Evolutionary conservation across 23 tunicate genomes (phyloP).

Genomic region (Trididemnum nubilum): DNA sequence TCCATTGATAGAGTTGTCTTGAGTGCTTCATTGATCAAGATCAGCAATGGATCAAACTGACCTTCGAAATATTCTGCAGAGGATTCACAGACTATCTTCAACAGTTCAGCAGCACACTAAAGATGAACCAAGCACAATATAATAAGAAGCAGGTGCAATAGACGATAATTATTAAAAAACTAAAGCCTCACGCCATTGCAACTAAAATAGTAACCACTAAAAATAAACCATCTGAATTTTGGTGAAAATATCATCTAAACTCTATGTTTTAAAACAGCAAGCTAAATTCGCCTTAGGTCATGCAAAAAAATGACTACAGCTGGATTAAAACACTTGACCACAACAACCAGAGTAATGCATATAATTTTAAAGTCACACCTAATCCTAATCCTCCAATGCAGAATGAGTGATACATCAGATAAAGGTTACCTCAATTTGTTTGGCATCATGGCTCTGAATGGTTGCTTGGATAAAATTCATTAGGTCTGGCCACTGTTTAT

Average conservation of each 20-base stretch:
- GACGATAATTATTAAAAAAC: background rate
- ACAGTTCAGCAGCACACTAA: conserved; percentile 41
- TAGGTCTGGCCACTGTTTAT: conserved; percentile 62
- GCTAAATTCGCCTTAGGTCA: too few species aligned
- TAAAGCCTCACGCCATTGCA: background rate
- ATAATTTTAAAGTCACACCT: too few species aligned
- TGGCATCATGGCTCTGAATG: conserved; percentile 23
- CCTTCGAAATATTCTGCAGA: conserved; percentile 47
- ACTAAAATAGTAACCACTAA: background rate
- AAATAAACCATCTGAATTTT: background rate
- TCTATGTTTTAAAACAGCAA: too few species aligned
- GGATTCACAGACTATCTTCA: conserved; percentile 68
- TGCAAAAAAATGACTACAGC: too few species aligned
- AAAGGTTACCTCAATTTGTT: conserved; percentile 74
- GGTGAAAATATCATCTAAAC: too few species aligned
- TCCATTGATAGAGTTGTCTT: background rate
- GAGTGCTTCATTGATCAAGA: conserved; percentile 45
- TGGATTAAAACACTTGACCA: too few species aligned
- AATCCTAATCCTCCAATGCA: too few species aligned
- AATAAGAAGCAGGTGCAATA: background rate
- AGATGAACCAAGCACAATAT: too few species aligned
- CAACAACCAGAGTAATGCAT: too few species aligned
- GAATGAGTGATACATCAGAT: too few species aligned
- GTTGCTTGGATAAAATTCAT: conserved; percentile 30
- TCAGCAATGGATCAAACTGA: conserved; percentile 49